A percentile compares a stretch with the other conserved stretches of the same genome.
phyloP scores from a whole-genome alignment of 2,797 vertebrate genomes.

The Poeciliopsis gracilis region DNA sequence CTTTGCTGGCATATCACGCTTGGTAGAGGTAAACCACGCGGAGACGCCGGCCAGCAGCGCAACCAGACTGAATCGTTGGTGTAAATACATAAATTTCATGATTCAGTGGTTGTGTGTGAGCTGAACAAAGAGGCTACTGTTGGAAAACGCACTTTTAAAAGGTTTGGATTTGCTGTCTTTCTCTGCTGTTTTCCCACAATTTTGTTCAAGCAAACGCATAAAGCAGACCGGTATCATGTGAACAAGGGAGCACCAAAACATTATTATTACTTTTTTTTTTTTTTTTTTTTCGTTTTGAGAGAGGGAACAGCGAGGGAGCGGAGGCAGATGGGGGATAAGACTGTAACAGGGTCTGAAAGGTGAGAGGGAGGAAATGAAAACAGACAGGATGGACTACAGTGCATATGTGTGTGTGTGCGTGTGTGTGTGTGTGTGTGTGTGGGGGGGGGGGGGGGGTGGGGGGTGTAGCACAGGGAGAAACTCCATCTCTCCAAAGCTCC shows the following conservation, averaged over 20 bases:
- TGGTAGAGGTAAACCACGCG: constrained; percentile 50
- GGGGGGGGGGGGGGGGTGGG: constrained; percentile 1
- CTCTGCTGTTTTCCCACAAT: constrained; percentile 19
- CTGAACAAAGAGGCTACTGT: constrained; percentile 62
- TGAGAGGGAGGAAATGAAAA: constrained; percentile 68
- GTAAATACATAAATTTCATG: constrained; percentile 58
- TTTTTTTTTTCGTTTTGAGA: constrained; percentile 16
- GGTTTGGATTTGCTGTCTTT: constrained; percentile 10
- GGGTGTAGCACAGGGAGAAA: constrained; percentile 48
- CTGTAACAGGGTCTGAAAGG: constrained; percentile 57
- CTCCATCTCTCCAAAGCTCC: constrained; percentile 66
- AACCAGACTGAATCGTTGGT: constrained; percentile 42
- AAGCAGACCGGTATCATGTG: constrained; percentile 17
- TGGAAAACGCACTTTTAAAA: constrained; percentile 21
- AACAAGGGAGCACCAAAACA: constrained; percentile 8
- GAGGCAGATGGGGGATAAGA: constrained; percentile 64
- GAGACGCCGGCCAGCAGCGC: constrained; percentile 37
- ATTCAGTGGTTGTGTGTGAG: constrained; percentile 50
- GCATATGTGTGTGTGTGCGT: background rate
- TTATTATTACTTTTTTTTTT: background rate
- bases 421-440: too few relatives aligned
- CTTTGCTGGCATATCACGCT: constrained; percentile 48
- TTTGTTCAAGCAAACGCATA: constrained; percentile 1
- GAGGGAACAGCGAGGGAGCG: constrained; percentile 21
- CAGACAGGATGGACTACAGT: constrained; percentile 34